Percentiles rank a stretch among this genome's conserved stretches.
Conservation (phyloP, 2,888 invertebrate genomes). For the Xiphydria camelus region DNA sequence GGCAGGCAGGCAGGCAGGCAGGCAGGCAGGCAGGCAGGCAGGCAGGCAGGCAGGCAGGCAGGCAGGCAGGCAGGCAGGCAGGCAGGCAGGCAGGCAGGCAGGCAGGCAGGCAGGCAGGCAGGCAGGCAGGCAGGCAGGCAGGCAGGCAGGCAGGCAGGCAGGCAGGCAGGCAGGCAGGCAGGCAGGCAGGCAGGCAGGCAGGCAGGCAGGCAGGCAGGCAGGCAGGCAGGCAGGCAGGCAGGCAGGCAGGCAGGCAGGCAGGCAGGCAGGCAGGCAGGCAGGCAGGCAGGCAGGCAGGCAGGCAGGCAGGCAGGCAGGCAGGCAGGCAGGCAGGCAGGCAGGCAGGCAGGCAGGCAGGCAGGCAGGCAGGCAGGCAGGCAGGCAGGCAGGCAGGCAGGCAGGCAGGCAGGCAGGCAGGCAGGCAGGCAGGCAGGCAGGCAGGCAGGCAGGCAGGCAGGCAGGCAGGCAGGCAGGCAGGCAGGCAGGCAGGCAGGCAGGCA, state of each 20-base stretch:
- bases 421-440: conserved; percentile 7
- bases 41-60: conserved; percentile 5
- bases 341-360: conserved; percentile 7
- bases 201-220: conserved; percentile 7
- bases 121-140: conserved; percentile 7
- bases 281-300: conserved; percentile 7
- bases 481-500: conserved; percentile 7
- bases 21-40: background rate
- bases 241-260: conserved; percentile 7
- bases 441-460: conserved; percentile 7
- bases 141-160: conserved; percentile 7
- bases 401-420: conserved; percentile 7
- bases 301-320: conserved; percentile 7
- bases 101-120: conserved; percentile 5
- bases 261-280: conserved; percentile 7
- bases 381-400: conserved; percentile 7
- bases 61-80: conserved; percentile 4
- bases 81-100: conserved; percentile 5
- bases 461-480: conserved; percentile 7
- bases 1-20: no score
- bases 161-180: conserved; percentile 7
- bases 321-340: conserved; percentile 7
- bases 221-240: conserved; percentile 7
- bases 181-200: conserved; percentile 7
- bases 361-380: conserved; percentile 7